Conservation (phyloP, 2,797 vertebrate species). For the Columba guinea region DNA sequence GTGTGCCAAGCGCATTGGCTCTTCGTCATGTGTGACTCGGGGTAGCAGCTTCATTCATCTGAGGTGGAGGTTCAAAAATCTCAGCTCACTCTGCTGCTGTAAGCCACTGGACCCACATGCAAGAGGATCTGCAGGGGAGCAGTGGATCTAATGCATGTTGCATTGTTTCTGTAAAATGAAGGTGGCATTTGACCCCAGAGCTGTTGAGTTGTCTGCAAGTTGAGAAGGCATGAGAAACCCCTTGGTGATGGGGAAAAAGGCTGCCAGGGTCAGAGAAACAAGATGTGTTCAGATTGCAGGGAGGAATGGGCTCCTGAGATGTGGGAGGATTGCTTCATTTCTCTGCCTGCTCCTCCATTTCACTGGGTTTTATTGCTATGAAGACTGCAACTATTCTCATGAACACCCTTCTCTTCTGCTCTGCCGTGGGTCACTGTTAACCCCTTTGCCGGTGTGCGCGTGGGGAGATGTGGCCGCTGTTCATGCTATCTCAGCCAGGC, state of each 20-base stretch:
- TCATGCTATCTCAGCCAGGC: background rate
- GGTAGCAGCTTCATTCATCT: background rate
- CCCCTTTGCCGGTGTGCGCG: rapidly evolving
- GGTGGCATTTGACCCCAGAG: background rate
- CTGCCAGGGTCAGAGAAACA: background rate
- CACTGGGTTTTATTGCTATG: background rate
- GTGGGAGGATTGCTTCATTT: background rate
- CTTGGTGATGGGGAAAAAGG: background rate
- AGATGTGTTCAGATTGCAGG: background rate
- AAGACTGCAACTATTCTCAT: background rate
- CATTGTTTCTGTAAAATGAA: background rate
- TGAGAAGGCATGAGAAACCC: background rate
- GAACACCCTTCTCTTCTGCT: background rate
- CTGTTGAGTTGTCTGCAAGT: background rate
- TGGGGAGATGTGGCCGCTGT: background rate
- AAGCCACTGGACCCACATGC: background rate
- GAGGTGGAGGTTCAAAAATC: background rate
- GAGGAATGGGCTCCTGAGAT: background rate
- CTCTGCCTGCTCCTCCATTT: background rate
- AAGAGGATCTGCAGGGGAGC: background rate
- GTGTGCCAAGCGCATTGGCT: background rate
- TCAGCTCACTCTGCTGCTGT: background rate
- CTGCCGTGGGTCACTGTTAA: background rate
- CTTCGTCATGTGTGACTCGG: background rate
- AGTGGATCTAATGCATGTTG: background rate